A percentile compares a stretch with the other conserved stretches of the same genome.
These are phyloP conservation scores for Panulirus ornatus DNA, from an alignment of 1,140 invertebrate species.

Conservation along the genomic window DNA sequence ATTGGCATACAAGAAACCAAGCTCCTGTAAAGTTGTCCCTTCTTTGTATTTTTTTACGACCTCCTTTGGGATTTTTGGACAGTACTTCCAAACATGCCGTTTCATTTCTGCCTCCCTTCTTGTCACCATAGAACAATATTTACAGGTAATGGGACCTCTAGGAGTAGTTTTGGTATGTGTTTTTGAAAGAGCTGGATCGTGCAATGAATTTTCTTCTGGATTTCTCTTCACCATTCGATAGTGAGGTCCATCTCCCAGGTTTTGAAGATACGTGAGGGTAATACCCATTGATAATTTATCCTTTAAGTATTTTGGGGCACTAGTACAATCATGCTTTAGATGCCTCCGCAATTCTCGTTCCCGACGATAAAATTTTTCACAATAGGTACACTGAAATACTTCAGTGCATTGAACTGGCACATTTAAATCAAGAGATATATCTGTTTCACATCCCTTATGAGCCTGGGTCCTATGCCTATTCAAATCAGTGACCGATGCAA, in stretches of 20 bases:
- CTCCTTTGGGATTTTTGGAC: constrained; percentile 33
- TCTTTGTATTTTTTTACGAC: constrained; percentile 43
- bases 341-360: constrained; percentile 60
- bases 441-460: constrained; percentile 35
- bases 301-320: constrained; percentile 28
- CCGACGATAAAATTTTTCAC: constrained; percentile 56
- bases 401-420: neutral
- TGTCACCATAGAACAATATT: constrained; percentile 51
- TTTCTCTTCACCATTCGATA: constrained; percentile 29
- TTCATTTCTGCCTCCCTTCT: constrained; percentile 56
- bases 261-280: constrained; percentile 1
- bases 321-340: constrained; percentile 51
- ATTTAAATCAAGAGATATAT: neutral
- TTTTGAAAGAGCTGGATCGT: constrained; percentile 8
- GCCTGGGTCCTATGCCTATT: constrained; percentile 51
- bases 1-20: constrained; percentile 30
- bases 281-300: constrained; percentile 10
- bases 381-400: constrained; percentile 51
- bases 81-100: constrained; percentile 60
- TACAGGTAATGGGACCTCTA: constrained; percentile 50
- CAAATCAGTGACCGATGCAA: constrained; percentile 43
- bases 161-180: neutral
- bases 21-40: constrained; percentile 41
- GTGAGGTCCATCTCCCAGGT: constrained; percentile 35
- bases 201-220: neutral